phyloP scores from a whole-genome alignment of 2,113 vertebrate species.

The Chinchilla lanigera region DNA sequence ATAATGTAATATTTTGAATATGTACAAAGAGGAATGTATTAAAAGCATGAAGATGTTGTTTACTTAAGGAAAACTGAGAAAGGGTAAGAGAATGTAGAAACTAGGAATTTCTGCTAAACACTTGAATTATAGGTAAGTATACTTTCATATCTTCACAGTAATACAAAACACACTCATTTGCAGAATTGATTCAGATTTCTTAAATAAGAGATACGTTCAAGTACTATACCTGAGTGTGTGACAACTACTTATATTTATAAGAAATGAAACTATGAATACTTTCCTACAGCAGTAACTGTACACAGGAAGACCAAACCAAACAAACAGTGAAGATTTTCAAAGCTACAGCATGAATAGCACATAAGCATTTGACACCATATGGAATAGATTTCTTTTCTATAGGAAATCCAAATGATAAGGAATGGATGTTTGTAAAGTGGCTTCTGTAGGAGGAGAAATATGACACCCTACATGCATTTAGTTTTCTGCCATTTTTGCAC shows the following conservation, averaged over 20 bases:
- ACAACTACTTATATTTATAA: slow-evolving; percentile 89
- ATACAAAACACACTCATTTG: slow-evolving; percentile 77
- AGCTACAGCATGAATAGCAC: slow-evolving; percentile 81
- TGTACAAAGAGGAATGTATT: not conserved
- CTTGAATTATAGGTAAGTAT: slow-evolving; percentile 4
- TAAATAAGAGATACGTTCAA: slow-evolving; percentile 87
- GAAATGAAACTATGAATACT: slow-evolving; percentile 93
- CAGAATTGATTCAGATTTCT: slow-evolving; percentile 85
- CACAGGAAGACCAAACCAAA: slow-evolving; percentile 93
- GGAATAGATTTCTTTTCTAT: not conserved
- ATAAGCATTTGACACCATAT: not conserved
- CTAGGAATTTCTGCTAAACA: not conserved
- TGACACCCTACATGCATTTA: not conserved
- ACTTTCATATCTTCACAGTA: not conserved
- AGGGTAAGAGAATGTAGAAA: not conserved
- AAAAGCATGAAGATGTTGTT: not conserved
- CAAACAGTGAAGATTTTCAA: slow-evolving; percentile 91
- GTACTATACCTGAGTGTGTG: slow-evolving; percentile 87
- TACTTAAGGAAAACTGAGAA: not conserved
- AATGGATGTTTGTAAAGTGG: not conserved
- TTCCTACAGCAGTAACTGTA: slow-evolving; percentile 94
- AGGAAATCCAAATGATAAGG: not conserved
- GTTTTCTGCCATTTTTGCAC: not conserved
- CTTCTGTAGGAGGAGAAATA: not conserved
- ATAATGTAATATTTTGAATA: not conserved